Base-by-base conservation (phyloP, 2,888 invertebrate genomes). In the Oscheius sp. region DNA sequence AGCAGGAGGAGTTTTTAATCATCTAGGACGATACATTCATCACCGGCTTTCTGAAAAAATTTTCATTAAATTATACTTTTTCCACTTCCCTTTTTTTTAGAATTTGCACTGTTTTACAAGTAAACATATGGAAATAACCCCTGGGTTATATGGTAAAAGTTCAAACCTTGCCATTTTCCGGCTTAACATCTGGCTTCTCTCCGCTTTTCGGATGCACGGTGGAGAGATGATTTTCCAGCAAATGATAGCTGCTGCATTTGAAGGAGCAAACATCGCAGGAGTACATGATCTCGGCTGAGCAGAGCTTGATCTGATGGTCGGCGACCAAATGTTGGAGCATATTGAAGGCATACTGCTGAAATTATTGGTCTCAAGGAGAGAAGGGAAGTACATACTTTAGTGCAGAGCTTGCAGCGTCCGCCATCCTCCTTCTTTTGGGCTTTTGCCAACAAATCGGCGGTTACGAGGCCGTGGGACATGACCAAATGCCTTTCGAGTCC, bases 341-440 rank as follows among this genome's bases (percentile, higher is more conserved):
- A 72, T 87, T 87, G 80, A 86, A 86, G 10, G 85, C 86, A 72
- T 79, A 87, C 48, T 82, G 78, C 82, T 84, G 70, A 63, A 84
- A 81, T 20, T n/a, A 25, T 20, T 20, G 0, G 31, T n/a, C 6
- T 3, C 10, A 33, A 37, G 8, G 31, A 17, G n/a, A 20, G 3
- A 27, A 17, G n/a, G 12, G 27, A 57, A 17, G 34, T n/a, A 68
- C 66, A 10, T 88, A 95, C 94, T 89, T 94, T 92, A 88, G 94
- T 94, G 89, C 96, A 96, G 57, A 94, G 92, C 69, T 95, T 95
- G 90, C 95, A 96, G 75, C 95, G 90, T 66, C 95, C 95, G 58
- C 93, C 92, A 88, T 96, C 95, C 87, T 93, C 94, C 82, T 94
- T 94, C 87, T 93, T 93, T 87, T 95, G 95, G 48, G 95, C 95